Conservation (phyloP, 2,797 vertebrate species). For the Peromyscus aztecus region DNA sequence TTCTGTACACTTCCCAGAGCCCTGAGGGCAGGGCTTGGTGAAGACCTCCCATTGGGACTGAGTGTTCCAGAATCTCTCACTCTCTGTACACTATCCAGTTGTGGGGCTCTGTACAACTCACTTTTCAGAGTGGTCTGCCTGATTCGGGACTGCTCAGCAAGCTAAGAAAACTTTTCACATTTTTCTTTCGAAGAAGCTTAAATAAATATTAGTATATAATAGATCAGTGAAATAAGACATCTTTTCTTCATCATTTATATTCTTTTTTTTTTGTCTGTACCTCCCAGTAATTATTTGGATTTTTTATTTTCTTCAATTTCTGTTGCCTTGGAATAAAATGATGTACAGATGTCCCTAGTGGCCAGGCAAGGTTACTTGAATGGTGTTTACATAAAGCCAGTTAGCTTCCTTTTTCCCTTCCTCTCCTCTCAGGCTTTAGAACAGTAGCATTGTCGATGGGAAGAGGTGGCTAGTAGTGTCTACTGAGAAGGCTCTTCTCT, state of each 20-base stretch:
- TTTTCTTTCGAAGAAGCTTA: slow-evolving; percentile 53
- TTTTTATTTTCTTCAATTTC: slow-evolving; percentile 29
- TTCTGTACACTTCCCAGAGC: not conserved
- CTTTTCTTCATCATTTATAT: slow-evolving; percentile 49
- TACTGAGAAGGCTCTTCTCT: slow-evolving; percentile 27
- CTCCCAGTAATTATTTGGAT: slow-evolving; percentile 29
- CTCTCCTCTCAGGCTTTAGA: slow-evolving; percentile 50
- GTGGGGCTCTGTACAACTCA: not conserved
- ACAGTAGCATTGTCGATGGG: not conserved
- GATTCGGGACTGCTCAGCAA: slow-evolving; percentile 51
- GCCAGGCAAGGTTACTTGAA: slow-evolving; percentile 18
- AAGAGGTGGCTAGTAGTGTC: slow-evolving; percentile 20
- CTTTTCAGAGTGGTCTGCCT: not conserved
- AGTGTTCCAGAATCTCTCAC: not conserved
- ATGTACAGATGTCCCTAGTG: slow-evolving; percentile 11
- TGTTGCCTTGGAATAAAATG: slow-evolving; percentile 65
- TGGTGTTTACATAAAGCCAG: slow-evolving; percentile 50
- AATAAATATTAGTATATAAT: slow-evolving; percentile 62
- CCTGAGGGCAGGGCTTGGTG: not conserved
- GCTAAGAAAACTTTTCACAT: slow-evolving; percentile 3
- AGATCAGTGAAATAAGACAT: slow-evolving; percentile 58
- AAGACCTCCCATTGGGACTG: not conserved
- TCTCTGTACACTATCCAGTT: not conserved
- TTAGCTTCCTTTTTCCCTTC: slow-evolving; percentile 63
- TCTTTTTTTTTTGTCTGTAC: slow-evolving; percentile 32